Percentiles rank a stretch among this genome's conserved stretches.
Evolutionary conservation across 2,797 vertebrate species (phyloP).

Genomic region (Poecilia picta): DNA sequence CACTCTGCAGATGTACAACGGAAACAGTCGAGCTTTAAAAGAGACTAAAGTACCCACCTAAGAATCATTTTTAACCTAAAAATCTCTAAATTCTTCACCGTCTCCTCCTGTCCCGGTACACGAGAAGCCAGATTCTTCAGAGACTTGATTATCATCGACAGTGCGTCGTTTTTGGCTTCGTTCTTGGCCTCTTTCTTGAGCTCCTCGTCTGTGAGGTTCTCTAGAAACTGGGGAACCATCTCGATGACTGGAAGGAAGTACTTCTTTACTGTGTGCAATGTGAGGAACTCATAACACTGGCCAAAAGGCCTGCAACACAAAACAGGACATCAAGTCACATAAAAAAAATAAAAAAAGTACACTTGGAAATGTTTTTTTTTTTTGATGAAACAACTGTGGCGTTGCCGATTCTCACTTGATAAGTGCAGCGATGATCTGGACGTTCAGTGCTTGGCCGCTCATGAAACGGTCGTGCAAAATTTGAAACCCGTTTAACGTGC

Average conservation of each 20-base stretch:
- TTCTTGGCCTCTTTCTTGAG: slow-evolving; percentile 99
- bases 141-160: slow-evolving; percentile 99
- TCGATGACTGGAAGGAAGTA: slow-evolving; percentile 99
- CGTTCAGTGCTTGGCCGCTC: slow-evolving; percentile 97
- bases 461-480: slow-evolving; percentile 99
- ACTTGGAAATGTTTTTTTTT: not conserved
- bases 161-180: slow-evolving; percentile 99
- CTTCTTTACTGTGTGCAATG: slow-evolving; percentile 99
- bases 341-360: too few relatives aligned
- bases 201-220: slow-evolving; percentile 99
- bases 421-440: slow-evolving; percentile 99
- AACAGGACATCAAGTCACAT: slow-evolving; percentile 28
- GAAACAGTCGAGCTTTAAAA: not conserved
- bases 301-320: slow-evolving; percentile 91
- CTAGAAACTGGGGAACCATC: slow-evolving; percentile 99
- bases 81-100: slow-evolving; percentile 99
- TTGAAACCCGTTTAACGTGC: slow-evolving; percentile 99
- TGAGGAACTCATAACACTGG: slow-evolving; percentile 99
- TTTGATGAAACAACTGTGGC: not conserved
- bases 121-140: slow-evolving; percentile 98
- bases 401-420: slow-evolving; percentile 90
- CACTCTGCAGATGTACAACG: not conserved
- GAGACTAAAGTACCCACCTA: slow-evolving; percentile 85
- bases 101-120: slow-evolving; percentile 99
- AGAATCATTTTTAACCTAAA: slow-evolving; percentile 99